Evolutionary conservation across 2,888 invertebrate species (phyloP).

Genomic region (Copidosoma aretas): DNA sequence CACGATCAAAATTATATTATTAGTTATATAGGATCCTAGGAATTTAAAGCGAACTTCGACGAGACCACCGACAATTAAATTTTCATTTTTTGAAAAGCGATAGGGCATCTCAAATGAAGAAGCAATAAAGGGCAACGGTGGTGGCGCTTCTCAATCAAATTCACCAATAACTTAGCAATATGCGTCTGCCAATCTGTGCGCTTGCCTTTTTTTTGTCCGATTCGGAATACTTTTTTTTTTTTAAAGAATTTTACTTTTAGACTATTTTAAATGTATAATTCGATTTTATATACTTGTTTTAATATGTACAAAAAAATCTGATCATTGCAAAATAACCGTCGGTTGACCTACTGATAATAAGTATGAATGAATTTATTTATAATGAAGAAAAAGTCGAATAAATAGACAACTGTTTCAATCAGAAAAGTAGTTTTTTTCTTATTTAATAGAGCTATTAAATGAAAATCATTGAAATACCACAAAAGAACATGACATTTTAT

Average conservation of each 20-base stretch:
- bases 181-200: slow-evolving; percentile 12
- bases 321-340: slow-evolving; percentile 46
- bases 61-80: slow-evolving; percentile 33
- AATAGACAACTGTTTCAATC: slow-evolving; percentile 39
- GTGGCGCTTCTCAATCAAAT: slow-evolving; percentile 1
- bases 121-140: slow-evolving; percentile 31
- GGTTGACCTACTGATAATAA: slow-evolving; percentile 55
- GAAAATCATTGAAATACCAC: background rate
- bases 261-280: slow-evolving; percentile 20
- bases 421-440: slow-evolving; percentile 14
- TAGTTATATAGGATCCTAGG: slow-evolving; percentile 30
- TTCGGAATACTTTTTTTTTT: no score
- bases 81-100: slow-evolving; percentile 18
- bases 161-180: slow-evolving; percentile 1
- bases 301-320: slow-evolving; percentile 23
- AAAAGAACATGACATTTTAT: background rate
- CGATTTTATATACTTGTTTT: slow-evolving; percentile 28
- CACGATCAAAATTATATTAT: slow-evolving; percentile 36
- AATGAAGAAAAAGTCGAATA: slow-evolving; percentile 44
- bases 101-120: slow-evolving; percentile 17
- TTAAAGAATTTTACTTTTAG: slow-evolving; percentile 13
- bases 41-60: slow-evolving; percentile 32
- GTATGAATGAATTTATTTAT: slow-evolving; percentile 61
- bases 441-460: background rate
- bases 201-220: slow-evolving; percentile 31